These are phyloP conservation scores for Drosophila greeni DNA, from an alignment of 2,888 invertebrate species.

Conservation along the genomic window DNA sequence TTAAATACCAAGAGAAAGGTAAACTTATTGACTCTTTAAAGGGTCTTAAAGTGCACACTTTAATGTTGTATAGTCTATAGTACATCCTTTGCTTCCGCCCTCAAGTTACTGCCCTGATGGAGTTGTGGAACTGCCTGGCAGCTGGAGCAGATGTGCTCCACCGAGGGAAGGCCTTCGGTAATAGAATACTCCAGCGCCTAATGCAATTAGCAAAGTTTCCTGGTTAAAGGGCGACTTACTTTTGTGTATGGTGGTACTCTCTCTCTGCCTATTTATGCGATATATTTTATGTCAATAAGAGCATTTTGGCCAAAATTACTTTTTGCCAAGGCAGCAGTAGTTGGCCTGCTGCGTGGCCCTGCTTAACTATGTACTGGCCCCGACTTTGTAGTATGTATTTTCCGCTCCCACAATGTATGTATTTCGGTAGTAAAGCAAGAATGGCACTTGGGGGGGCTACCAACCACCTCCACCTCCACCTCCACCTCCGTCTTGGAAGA, in stretches of 20 bases:
- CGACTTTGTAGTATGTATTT: slow-evolving; percentile 10
- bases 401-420: slow-evolving; percentile 19
- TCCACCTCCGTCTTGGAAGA: no score
- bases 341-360: neutral
- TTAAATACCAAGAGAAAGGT: slow-evolving; percentile 3
- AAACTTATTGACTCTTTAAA: slow-evolving; percentile 14
- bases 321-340: slow-evolving; percentile 30
- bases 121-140: slow-evolving; percentile 2
- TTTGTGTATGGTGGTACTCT: slow-evolving; percentile 14
- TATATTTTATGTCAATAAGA: slow-evolving; percentile 64
- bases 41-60: slow-evolving; percentile 21
- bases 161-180: slow-evolving; percentile 19
- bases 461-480: neutral
- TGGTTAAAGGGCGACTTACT: slow-evolving; percentile 29
- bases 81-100: neutral
- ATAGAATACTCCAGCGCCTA: slow-evolving; percentile 35
- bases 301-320: slow-evolving; percentile 59
- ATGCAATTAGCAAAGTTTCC: slow-evolving; percentile 47
- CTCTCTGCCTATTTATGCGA: slow-evolving; percentile 47
- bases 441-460: slow-evolving; percentile 3
- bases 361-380: slow-evolving; percentile 1
- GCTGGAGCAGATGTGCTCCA: slow-evolving; percentile 25
- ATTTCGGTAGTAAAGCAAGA: slow-evolving; percentile 30
- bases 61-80: slow-evolving; percentile 1
- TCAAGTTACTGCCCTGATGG: neutral